Conservation (phyloP, 2,113 vertebrate species). For the Cynopterus brachyotis region DNA sequence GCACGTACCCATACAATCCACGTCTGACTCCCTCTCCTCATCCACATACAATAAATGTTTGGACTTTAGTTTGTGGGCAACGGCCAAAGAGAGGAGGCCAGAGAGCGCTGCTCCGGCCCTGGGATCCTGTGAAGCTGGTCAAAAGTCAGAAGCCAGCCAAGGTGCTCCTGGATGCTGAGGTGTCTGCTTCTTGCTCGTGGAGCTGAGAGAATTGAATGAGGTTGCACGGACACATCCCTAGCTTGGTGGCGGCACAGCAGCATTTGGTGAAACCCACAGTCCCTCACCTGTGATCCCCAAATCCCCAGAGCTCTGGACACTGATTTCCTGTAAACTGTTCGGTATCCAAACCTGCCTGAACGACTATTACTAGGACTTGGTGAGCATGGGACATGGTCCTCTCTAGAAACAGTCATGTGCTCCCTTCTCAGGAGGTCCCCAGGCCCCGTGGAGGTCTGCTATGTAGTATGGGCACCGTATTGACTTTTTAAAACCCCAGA, state of each 20-base stretch:
- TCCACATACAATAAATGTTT: neutral
- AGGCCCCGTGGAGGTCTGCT: neutral
- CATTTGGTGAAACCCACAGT: neutral
- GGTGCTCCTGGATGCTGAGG: neutral
- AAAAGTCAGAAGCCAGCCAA: neutral
- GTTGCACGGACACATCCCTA: neutral
- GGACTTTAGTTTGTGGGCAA: neutral
- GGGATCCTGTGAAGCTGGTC: neutral
- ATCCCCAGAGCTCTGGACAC: neutral
- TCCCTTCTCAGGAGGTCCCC: neutral
- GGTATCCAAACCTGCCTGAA: neutral
- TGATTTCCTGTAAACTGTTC: neutral
- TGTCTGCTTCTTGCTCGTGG: neutral
- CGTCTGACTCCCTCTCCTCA: neutral
- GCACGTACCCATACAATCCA: neutral
- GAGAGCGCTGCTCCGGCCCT: neutral
- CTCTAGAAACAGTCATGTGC: neutral
- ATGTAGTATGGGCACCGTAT: neutral
- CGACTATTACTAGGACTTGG: neutral
- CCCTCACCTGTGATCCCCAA: neutral
- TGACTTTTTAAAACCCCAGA: neutral
- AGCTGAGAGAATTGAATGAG: neutral
- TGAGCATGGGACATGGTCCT: neutral
- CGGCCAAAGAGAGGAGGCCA: neutral
- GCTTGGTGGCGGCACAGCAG: neutral